These are phyloP conservation scores for Geopemphigus sp. DNA, from an alignment of 1,140 invertebrate genomes.

Conservation along the genomic window DNA sequence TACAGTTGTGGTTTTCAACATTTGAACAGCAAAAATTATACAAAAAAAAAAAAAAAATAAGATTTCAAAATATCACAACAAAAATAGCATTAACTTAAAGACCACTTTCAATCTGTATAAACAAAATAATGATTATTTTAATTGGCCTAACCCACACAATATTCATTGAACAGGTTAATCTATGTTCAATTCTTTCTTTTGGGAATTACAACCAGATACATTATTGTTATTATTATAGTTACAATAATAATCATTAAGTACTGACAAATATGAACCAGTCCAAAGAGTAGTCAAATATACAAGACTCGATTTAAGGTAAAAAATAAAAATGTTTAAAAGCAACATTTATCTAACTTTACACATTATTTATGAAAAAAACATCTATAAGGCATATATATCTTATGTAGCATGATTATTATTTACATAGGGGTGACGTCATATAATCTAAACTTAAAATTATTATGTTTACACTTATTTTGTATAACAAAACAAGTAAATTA, in stretches of 20 bases:
- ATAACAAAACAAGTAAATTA: conserved; percentile 41
- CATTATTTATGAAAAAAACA: conserved; percentile 26
- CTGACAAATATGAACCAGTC: conserved; percentile 29
- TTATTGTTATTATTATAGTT: conserved; percentile 13
- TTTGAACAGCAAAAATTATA: conserved; percentile 31
- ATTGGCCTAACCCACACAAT: not conserved
- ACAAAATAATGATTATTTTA: not conserved
- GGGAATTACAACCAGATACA: conserved; percentile 10
- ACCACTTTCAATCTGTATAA: conserved; percentile 24
- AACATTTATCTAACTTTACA: conserved; percentile 45
- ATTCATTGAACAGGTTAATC: conserved; percentile 39
- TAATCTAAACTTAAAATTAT: conserved; percentile 42
- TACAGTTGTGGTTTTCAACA: conserved; percentile 16
- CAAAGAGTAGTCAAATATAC: conserved; percentile 41
- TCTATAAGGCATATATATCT: conserved; percentile 37
- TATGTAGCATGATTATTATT: conserved; percentile 33
- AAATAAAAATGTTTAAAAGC: conserved; percentile 40
- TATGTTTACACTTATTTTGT: conserved; percentile 22
- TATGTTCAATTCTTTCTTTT: not conserved
- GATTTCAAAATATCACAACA: conserved; percentile 36
- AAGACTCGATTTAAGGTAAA: conserved; percentile 24
- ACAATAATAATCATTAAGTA: conserved; percentile 44
- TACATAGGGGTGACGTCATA: conserved; percentile 43
- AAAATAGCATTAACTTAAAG: conserved; percentile 30
- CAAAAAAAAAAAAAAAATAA: conserved; percentile 30